Conservation (phyloP, 2,888 invertebrate species). For the Epinotia nisella region DNA sequence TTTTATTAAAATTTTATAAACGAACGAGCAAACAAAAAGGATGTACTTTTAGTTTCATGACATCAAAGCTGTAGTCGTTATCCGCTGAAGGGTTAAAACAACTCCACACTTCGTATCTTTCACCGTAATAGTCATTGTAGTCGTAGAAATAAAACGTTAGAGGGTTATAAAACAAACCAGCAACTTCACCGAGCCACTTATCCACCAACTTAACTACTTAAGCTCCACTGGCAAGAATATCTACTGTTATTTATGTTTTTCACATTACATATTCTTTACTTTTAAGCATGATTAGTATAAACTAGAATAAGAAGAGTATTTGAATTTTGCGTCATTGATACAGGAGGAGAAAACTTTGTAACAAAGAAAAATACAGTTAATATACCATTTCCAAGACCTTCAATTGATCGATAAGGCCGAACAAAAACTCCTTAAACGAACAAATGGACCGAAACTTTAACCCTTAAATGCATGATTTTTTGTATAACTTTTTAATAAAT, state of each 20-base stretch:
- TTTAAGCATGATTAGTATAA: background rate
- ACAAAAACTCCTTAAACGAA: conserved; percentile 15
- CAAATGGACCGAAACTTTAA: conserved; percentile 29
- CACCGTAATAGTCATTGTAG: conserved; percentile 16
- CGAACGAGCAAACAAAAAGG: too few relatives aligned
- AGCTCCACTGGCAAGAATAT: conserved; percentile 10
- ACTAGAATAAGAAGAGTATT: background rate
- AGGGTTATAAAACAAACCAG: conserved; percentile 28
- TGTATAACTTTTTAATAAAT: too few relatives aligned
- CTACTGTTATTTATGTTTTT: conserved; percentile 9
- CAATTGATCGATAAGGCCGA: background rate
- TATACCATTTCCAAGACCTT: background rate
- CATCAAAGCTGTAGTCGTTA: background rate
- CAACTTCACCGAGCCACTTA: conserved; percentile 29
- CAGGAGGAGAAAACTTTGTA: too few relatives aligned
- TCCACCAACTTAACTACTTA: conserved; percentile 25
- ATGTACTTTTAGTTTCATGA: background rate
- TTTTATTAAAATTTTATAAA: too few relatives aligned
- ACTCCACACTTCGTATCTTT: conserved; percentile 5
- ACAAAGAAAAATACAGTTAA: too few relatives aligned
- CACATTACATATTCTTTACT: background rate
- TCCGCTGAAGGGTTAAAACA: background rate
- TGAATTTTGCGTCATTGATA: too few relatives aligned
- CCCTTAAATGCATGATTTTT: too few relatives aligned
- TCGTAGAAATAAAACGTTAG: conserved; percentile 27